phyloP scores from a whole-genome alignment of 2,888 invertebrate species.

The Chaetoderma sp. region DNA sequence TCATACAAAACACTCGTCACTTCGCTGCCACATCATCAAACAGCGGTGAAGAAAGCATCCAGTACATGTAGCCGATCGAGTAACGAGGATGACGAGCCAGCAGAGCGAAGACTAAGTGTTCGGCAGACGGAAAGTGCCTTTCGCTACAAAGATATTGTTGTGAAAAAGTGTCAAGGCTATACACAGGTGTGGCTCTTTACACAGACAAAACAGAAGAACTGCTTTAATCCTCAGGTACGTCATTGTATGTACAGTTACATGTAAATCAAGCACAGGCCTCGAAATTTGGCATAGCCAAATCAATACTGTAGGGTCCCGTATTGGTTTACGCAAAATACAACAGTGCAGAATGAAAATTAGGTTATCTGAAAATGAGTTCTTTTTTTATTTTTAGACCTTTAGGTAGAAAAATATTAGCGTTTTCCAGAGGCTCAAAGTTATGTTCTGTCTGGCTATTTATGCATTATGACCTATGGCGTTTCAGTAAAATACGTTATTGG shows the following conservation, averaged over 20 bases:
- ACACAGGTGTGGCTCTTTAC: constrained; percentile 73
- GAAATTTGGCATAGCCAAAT: no score
- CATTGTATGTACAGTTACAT: not conserved
- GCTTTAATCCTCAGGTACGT: constrained; percentile 76
- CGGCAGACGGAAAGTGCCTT: constrained; percentile 68
- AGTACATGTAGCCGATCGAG: constrained; percentile 20
- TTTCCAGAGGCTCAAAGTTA: no score
- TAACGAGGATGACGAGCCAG: constrained; percentile 38
- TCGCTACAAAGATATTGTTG: constrained; percentile 73
- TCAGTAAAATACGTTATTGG: no score
- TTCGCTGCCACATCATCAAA: constrained; percentile 51
- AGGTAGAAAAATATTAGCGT: no score
- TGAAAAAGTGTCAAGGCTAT: constrained; percentile 74
- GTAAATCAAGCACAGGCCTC: no score
- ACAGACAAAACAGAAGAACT: constrained; percentile 75
- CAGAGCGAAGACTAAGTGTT: constrained; percentile 64
- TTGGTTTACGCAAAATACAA: no score
- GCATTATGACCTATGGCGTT: no score
- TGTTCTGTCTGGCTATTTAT: no score
- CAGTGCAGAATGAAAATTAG: no score
- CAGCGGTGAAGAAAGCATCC: constrained; percentile 33
- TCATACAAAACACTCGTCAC: constrained; percentile 56
- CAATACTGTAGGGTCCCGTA: no score
- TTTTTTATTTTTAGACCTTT: no score
- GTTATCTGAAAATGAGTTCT: no score